A percentile compares a stretch with the other conserved stretches of the same genome.
phyloP scores from a whole-genome alignment of 92 coral and sea anemone genomes.

The Micromussa lordhowensis region DNA sequence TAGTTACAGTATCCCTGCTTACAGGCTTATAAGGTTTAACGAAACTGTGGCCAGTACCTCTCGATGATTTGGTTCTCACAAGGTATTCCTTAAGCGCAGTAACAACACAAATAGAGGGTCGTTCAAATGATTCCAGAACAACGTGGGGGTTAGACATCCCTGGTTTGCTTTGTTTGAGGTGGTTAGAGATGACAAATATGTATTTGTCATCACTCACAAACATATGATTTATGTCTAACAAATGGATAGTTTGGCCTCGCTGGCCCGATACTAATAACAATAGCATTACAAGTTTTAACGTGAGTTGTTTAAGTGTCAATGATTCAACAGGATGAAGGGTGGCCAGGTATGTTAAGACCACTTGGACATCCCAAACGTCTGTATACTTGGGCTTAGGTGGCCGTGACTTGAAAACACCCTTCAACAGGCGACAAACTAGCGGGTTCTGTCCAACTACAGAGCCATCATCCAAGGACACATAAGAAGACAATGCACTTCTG shows the following conservation, averaged over 20 bases:
- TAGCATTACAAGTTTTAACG: not conserved
- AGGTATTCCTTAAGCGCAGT: slow-evolving; percentile 23
- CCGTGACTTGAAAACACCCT: slow-evolving; percentile 1
- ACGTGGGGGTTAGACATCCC: slow-evolving; percentile 20
- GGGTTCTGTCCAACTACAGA: slow-evolving; percentile 12
- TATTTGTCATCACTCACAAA: not conserved
- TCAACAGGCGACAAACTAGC: slow-evolving; percentile 9
- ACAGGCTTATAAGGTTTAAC: not conserved
- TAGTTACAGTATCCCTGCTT: slow-evolving; percentile 32
- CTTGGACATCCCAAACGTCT: slow-evolving; percentile 50
- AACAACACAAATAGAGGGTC: not conserved
- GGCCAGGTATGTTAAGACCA: slow-evolving; percentile 30
- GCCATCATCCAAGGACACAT: not conserved
- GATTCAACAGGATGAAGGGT: slow-evolving; percentile 29
- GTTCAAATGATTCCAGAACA: slow-evolving; percentile 3
- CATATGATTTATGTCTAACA: not conserved
- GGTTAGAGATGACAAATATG: slow-evolving; percentile 33
- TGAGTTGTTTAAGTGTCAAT: not conserved
- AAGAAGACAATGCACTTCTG: slow-evolving; percentile 5
- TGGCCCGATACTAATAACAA: not conserved
- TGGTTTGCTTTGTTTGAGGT: slow-evolving; percentile 53
- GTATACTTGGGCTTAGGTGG: slow-evolving; percentile 24
- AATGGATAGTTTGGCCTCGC: slow-evolving; percentile 5
- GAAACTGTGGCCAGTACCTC: not conserved
- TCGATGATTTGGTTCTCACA: too few species aligned